Evolutionary conservation across 2,113 vertebrate species (phyloP), one percentile per base, ranked within the genome.

Genomic region (Bubo scandiacus): DNA sequence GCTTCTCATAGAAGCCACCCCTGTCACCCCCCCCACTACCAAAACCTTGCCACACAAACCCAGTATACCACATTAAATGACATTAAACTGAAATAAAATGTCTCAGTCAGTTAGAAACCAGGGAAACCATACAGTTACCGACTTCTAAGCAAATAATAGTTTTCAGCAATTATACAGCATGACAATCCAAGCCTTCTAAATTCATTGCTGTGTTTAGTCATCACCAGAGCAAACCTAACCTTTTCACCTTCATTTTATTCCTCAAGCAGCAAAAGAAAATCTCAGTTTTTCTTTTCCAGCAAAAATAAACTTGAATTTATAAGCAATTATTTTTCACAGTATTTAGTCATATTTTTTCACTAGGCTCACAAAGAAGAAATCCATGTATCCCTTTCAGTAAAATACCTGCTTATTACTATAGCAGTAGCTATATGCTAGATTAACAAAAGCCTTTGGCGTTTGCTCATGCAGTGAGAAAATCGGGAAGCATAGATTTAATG

Each of bases 11-110:
- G 43, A 18, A 45, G 16, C 16, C 43, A 45, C 43, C 43, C 43
- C 43, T 45, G 43, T 45, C 17, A 45, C 43, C 43, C 17, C 43
- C 43, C 15, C 16, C 43, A 45, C 43, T 45, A 45, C 43, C 43
- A 45, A 45, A 45, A 45, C 17, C 43, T 45, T 45, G 43, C 16
- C 43, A 45, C 7, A 17, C 43, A 45, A 45, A 17, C 7, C 16
- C 43, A 45, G 18, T 45, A 45, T 45, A 45, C 43, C 43, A 45
- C 43, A 45, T 81, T 73, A 80, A 86, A 83, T 90, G 12, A 57
- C 29, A 62, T 91, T 59, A 72, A 91, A 75, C 43, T 89, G 38
- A 94, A 96, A 79, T 91, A 92, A 97, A 94, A 68, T 82, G 78
- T 88, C 85, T 86, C 67, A 66, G 75, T 88, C 88, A 90, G 66